Evolutionary conservation across 2,888 invertebrate genomes (phyloP).

Genomic region (Noctua janthina): DNA sequence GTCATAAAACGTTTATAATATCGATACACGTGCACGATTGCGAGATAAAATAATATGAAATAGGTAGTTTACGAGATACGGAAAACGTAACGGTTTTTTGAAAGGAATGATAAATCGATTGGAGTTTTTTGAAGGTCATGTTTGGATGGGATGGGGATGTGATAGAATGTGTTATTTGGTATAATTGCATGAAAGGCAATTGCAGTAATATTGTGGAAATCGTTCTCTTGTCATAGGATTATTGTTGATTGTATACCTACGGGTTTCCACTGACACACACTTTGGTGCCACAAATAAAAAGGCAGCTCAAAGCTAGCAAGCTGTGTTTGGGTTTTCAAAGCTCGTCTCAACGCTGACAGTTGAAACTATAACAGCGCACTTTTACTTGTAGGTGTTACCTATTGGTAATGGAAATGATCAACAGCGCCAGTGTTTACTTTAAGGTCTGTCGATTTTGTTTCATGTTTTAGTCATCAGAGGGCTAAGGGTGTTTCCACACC

Average conservation of each 20-base stretch:
- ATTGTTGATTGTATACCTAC: background rate
- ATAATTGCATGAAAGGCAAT: background rate
- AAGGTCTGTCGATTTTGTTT: background rate
- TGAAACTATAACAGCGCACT: background rate
- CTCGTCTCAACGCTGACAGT: background rate
- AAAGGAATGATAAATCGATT: conserved; percentile 26
- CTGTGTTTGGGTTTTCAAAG: background rate
- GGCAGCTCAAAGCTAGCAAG: background rate
- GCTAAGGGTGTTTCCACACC: too few species aligned
- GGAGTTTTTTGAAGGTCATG: conserved; percentile 51
- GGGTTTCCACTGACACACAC: too few species aligned
- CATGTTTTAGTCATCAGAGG: background rate
- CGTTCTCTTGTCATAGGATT: background rate
- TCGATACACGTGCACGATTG: conserved; percentile 72
- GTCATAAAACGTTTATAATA: conserved; percentile 77
- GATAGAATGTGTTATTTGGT: background rate
- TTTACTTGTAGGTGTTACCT: too few species aligned
- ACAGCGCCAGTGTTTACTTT: too few species aligned
- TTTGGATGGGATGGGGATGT: background rate
- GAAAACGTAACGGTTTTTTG: conserved; percentile 53
- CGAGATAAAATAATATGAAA: conserved; percentile 39
- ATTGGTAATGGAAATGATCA: too few species aligned
- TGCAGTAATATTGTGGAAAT: background rate
- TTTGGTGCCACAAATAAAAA: background rate
- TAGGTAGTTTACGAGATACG: conserved; percentile 56